Evolutionary conservation across 2,888 invertebrate species (phyloP), one percentile per base, ranked within the genome.

Genomic region (Pogonocherus hispidulus): DNA sequence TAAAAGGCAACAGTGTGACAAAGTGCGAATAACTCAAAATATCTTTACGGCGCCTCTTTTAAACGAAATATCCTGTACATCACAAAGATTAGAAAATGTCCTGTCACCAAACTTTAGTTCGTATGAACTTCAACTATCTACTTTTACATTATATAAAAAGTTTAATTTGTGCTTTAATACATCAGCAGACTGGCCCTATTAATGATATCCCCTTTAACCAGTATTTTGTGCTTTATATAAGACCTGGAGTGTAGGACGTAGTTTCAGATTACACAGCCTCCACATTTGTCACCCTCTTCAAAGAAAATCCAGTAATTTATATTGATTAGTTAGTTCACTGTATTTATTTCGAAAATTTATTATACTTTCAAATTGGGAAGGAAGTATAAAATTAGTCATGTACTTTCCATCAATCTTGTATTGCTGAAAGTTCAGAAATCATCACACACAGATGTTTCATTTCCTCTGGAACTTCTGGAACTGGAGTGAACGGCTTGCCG

Each of bases 371-470:
- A 63, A 63, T 18, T 14, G 23, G 11, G 20, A 47, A 27, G 47
- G 44, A 59, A 68, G 56, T 52, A 59, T n/a, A 27, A 52, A 64
- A 64, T 49, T 57, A 32, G 57, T 55, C 49, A 37, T 59, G 52
- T 32, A 47, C 19, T 51, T 32, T 23, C 47, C 55, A 64, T 59
- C 55, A 59, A 64, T 63, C 59, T 68, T 68, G 16, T 63, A 51
- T 18, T 47, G 41, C 41, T 35, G 16, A 37, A 69, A 56, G 66
- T 66, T 66, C 49, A 27, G 52, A 54, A 66, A 66, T 63, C 66
- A 66, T 69, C 62, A 37, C 23, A 23, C 32, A 23, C 66, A 66
- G 59, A 69, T 66, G 66, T 66, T 70, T 32, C 52, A 57, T 63
- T 66, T 66, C 18, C 66, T 23, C 47, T 55, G 49, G 41, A 49